phyloP scores from a whole-genome alignment of 2,797 vertebrate genomes.

The Neomorphus geoffroyi region DNA sequence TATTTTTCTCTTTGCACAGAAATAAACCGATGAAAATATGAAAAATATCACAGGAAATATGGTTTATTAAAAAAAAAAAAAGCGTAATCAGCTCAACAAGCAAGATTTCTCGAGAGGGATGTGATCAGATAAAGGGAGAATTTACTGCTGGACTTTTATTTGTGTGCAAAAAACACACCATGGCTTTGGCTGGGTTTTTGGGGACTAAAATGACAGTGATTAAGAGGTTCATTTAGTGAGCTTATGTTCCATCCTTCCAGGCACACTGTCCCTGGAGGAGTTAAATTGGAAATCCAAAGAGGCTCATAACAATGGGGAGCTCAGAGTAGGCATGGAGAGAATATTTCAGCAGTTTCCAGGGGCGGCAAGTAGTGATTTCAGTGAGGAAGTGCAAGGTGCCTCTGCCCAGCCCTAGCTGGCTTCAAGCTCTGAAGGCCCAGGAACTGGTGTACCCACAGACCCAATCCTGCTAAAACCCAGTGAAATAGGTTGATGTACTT shows the following conservation, averaged over 20 bases:
- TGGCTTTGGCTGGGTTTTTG: neutral
- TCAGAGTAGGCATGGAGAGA: neutral
- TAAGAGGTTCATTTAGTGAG: constrained; percentile 23
- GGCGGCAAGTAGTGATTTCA: neutral
- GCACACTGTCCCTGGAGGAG: neutral
- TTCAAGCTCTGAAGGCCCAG: neutral
- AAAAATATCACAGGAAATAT: neutral
- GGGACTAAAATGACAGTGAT: constrained; percentile 18
- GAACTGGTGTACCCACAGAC: rapidly evolving
- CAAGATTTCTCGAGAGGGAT: constrained; percentile 1
- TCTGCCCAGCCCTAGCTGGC: neutral
- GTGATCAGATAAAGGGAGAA: neutral
- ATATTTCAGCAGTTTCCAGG: neutral
- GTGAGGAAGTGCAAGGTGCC: neutral
- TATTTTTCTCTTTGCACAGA: neutral
- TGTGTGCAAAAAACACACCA: neutral
- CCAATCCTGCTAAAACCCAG: neutral
- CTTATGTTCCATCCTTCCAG: neutral
- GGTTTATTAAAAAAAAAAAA: neutral
- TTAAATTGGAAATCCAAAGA: constrained; percentile 31
- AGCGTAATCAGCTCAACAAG: neutral
- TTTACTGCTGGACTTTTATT: constrained; percentile 13
- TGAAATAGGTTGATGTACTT: neutral
- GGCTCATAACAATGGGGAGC: constrained; percentile 1
- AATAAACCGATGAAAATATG: neutral